Evolutionary conservation across 1,140 invertebrate species (phyloP).

Genomic region (Liolophura sinensis): DNA sequence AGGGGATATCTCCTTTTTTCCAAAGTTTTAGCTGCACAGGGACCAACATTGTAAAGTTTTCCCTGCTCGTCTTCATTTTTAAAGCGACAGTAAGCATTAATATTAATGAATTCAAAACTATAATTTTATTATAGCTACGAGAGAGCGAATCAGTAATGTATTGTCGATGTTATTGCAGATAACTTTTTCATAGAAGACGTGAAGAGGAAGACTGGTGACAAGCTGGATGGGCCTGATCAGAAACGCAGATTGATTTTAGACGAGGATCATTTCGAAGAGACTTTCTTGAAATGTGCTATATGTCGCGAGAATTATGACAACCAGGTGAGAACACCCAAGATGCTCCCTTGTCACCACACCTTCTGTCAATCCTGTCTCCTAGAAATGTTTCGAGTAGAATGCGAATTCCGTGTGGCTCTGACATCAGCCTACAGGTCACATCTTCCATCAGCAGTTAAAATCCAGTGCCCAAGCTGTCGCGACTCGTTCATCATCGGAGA

Average conservation of each 20-base stretch:
- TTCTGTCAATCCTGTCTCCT: constrained; percentile 64
- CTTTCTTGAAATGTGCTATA: constrained; percentile 53
- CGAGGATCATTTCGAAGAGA: constrained; percentile 48
- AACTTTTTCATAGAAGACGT: no score
- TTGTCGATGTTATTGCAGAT: no score
- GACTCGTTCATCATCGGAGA: constrained; percentile 87
- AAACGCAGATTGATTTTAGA: constrained; percentile 48
- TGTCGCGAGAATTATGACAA: constrained; percentile 53
- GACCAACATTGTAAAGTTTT: no score
- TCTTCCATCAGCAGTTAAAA: constrained; percentile 50
- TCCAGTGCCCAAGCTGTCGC: constrained; percentile 79
- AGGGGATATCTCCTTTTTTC: no score
- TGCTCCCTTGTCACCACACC: constrained; percentile 55
- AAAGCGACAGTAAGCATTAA: no score
- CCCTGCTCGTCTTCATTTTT: no score
- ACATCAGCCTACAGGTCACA: constrained; percentile 43
- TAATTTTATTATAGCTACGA: no score
- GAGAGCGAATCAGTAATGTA: no score
- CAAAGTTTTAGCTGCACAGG: no score
- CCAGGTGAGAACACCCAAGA: constrained; percentile 48
- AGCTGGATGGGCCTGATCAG: no score
- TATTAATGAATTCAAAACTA: no score
- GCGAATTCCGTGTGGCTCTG: constrained; percentile 46
- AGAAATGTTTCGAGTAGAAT: constrained; percentile 52
- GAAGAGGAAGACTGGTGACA: no score